Percentiles rank a stretch among this genome's conserved stretches.
These are phyloP conservation scores for Drosophila watanabei DNA, from an alignment of 1,140 invertebrate genomes.

Conservation along the genomic window DNA sequence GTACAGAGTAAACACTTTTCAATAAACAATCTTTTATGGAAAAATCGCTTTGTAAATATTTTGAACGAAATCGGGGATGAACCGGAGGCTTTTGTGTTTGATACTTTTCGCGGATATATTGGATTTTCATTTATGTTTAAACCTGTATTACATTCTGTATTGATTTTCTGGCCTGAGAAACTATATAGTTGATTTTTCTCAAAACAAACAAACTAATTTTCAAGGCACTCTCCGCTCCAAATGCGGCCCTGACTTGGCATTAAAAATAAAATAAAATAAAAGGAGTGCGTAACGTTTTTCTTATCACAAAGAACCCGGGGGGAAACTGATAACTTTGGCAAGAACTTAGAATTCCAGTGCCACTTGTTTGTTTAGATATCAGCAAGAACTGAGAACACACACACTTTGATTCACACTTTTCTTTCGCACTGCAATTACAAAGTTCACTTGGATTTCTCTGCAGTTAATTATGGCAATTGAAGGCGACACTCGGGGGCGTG, in stretches of 20 bases:
- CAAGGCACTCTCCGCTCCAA: not conserved
- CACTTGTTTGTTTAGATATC: constrained; percentile 28
- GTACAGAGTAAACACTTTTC: constrained; percentile 40
- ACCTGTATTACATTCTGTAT: constrained; percentile 7
- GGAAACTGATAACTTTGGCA: constrained; percentile 34
- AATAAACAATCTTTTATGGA: constrained; percentile 39
- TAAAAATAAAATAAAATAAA: constrained; percentile 1
- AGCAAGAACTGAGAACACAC: not conserved
- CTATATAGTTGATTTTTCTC: not conserved
- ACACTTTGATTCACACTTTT: constrained; percentile 21
- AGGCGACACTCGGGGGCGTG: constrained; percentile 24
- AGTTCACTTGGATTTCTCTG: not conserved
- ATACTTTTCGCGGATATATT: not conserved
- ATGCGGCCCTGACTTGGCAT: constrained; percentile 33
- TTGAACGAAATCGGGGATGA: constrained; percentile 7
- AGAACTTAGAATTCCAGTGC: constrained; percentile 23
- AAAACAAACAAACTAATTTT: constrained; percentile 18
- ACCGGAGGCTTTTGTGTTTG: not conserved
- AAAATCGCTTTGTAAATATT: constrained; percentile 36
- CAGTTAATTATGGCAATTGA: not conserved
- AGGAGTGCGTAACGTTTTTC: constrained; percentile 55
- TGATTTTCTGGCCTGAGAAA: constrained; percentile 12
- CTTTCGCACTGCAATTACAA: not conserved
- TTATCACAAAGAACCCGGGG: constrained; percentile 43
- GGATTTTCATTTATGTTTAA: constrained; percentile 1